Conservation (phyloP, 2,797 vertebrate genomes). For the Arvicola amphibius region DNA sequence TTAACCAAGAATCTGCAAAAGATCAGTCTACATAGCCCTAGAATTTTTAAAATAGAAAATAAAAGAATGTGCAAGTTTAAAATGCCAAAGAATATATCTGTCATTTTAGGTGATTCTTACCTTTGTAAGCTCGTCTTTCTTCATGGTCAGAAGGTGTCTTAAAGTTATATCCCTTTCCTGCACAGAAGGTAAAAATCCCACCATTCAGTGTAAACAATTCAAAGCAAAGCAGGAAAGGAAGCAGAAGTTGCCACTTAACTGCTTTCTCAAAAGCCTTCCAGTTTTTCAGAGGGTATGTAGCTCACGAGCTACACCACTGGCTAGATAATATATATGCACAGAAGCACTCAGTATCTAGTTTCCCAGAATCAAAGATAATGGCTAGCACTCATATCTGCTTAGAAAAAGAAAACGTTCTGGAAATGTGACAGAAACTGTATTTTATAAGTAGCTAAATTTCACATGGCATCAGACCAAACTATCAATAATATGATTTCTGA, state of each 20-base stretch:
- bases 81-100: not conserved
- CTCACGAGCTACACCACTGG: not conserved
- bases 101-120: conserved; percentile 84
- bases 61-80: conserved; percentile 26
- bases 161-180: conserved; percentile 93
- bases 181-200: conserved; percentile 69
- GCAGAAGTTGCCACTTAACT: not conserved
- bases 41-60: conserved; percentile 53
- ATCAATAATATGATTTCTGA: conserved; percentile 49
- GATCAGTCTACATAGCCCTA: conserved; percentile 6
- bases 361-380: conserved; percentile 55
- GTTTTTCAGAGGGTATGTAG: not conserved
- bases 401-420: not conserved
- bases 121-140: conserved; percentile 92
- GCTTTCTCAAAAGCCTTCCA: not conserved
- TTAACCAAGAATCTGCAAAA: conserved; percentile 44
- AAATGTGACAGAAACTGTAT: conserved; percentile 35
- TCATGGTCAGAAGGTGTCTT: conserved; percentile 92
- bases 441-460: conserved; percentile 29
- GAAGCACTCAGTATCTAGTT: conserved; percentile 14
- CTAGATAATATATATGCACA: not conserved
- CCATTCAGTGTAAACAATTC: conserved; percentile 54
- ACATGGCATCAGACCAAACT: not conserved
- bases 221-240: conserved; percentile 53
- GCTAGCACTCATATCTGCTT: conserved; percentile 27